Evolutionary conservation across 2,113 vertebrate genomes (phyloP), one percentile per base, ranked within the genome.

Genomic region (Chamaetylas fuelleborni): DNA sequence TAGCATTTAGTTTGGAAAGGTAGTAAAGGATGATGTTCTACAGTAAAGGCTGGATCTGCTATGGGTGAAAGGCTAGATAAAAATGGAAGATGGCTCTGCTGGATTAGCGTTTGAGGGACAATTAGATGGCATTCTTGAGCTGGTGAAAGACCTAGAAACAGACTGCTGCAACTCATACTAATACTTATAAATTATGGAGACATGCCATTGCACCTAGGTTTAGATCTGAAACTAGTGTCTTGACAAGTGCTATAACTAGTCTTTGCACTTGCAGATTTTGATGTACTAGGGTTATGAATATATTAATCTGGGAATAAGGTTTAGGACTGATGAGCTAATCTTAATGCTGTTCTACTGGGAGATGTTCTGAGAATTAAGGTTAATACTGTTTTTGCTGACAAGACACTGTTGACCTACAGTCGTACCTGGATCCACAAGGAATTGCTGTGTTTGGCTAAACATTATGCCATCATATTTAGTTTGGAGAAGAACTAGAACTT

Each of bases 391-490:
- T 61, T 42, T 36, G 47, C 18, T 62, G 31, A 71, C 2, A 10
- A 80, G 42, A 71, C 16, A 2, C 14, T 28, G 24, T 6, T 48
- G 43, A 62, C 20, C 18, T 70, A 29, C 5, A 73, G 36, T 70
- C 51, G 31, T 38, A 62, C 3, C n/a, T 40, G 16, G 14, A 86
- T 51, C 12, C 50, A 60, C 14, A 31, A 40, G 48, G 45, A 77
- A 69, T 36, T 74, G 17, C 29, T 65, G 38, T 34, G 6, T 70
- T 93, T 42, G 6, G 8, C 43, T 70, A 74, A 74, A 88, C 8
- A 9, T 16, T 20, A 18, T n/a, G 29, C 5, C 17, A 33, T 20
- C 0, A 0, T 38, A 54, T 17, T 0, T 4, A 78, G 29, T 57
- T 74, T 56, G n/a, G 34, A 78, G 56, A 58, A 81, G 14, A 79